These are phyloP conservation scores for Cotesia chilonis DNA, from an alignment of 1,140 invertebrate species.

Conservation along the genomic window DNA sequence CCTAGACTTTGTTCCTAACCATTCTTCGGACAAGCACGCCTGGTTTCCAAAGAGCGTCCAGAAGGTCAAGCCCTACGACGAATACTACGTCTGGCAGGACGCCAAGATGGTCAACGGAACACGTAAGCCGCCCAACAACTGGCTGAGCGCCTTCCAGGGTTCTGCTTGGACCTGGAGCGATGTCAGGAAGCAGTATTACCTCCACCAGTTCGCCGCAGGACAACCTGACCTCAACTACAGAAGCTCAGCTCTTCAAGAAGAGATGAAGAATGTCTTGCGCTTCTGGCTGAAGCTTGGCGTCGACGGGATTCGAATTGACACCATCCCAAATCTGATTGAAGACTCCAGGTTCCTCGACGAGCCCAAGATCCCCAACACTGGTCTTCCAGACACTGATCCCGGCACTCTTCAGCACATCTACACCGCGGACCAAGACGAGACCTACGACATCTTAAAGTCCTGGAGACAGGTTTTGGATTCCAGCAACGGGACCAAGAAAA, in stretches of 20 bases:
- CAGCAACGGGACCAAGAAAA: slow-evolving; percentile 52
- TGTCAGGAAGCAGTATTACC: slow-evolving; percentile 68
- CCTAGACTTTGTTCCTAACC: slow-evolving; percentile 80
- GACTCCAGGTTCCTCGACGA: slow-evolving; percentile 68
- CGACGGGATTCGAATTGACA: slow-evolving; percentile 76
- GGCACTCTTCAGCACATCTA: slow-evolving; percentile 52
- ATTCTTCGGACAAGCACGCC: slow-evolving; percentile 73
- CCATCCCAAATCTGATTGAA: slow-evolving; percentile 70
- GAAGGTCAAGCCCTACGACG: slow-evolving; percentile 68
- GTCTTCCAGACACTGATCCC: slow-evolving; percentile 62
- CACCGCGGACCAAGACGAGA: slow-evolving; percentile 54
- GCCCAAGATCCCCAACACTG: slow-evolving; percentile 58
- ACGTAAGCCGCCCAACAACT: slow-evolving; percentile 52
- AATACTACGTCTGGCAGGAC: slow-evolving; percentile 78
- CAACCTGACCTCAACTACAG: slow-evolving; percentile 78
- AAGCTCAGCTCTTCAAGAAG: slow-evolving; percentile 66
- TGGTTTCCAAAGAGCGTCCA: slow-evolving; percentile 75
- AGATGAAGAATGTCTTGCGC: slow-evolving; percentile 69
- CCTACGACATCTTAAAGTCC: slow-evolving; percentile 53
- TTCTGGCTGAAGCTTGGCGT: slow-evolving; percentile 76
- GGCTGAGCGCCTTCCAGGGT: slow-evolving; percentile 60
- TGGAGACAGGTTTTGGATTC: slow-evolving; percentile 52
- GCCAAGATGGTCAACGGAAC: slow-evolving; percentile 58
- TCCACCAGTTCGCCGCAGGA: slow-evolving; percentile 70
- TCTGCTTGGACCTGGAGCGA: slow-evolving; percentile 70